A percentile compares a stretch with the other conserved stretches of the same genome.
These are phyloP conservation scores for Clinocottus analis DNA, from an alignment of 2,113 vertebrate genomes.

Conservation along the genomic window DNA sequence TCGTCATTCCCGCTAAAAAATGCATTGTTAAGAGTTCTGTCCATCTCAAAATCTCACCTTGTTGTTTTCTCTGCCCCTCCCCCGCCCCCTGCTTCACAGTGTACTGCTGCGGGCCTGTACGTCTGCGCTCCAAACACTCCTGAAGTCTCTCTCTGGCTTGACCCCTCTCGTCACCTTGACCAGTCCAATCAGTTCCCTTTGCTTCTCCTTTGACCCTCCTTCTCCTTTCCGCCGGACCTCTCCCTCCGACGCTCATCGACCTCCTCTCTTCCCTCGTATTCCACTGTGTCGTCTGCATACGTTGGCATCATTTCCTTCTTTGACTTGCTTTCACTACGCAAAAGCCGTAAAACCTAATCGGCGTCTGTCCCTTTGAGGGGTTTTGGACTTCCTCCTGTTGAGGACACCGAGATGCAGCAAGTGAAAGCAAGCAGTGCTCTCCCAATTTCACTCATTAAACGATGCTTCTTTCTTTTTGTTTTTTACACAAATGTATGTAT, in stretches of 20 bases:
- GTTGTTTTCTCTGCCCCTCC: slow-evolving; percentile 58
- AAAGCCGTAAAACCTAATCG: not conserved
- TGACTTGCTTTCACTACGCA: slow-evolving; percentile 21
- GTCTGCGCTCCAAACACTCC: slow-evolving; percentile 86
- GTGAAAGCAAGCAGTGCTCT: slow-evolving; percentile 32
- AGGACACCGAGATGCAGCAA: slow-evolving; percentile 13
- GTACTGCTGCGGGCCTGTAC: slow-evolving; percentile 95
- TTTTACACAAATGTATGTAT: slow-evolving; percentile 42
- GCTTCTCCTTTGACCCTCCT: slow-evolving; percentile 11
- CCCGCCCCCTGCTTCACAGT: slow-evolving; percentile 82
- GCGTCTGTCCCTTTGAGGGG: not conserved
- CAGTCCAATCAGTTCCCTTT: slow-evolving; percentile 37
- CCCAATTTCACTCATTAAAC: slow-evolving; percentile 4
- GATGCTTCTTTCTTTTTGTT: not conserved
- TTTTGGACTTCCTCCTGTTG: not conserved
- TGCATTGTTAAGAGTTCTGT: slow-evolving; percentile 10
- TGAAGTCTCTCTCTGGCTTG: slow-evolving; percentile 74
- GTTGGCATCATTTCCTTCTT: slow-evolving; percentile 13
- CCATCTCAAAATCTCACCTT: slow-evolving; percentile 56
- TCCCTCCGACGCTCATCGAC: slow-evolving; percentile 24
- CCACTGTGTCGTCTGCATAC: slow-evolving; percentile 18
- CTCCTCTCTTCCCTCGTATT: slow-evolving; percentile 18
- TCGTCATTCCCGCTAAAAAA: not conserved
- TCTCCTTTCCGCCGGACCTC: slow-evolving; percentile 37
- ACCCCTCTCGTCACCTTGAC: slow-evolving; percentile 39